Conservation (phyloP, 2,888 invertebrate species). For the Machimus atricapillus region DNA sequence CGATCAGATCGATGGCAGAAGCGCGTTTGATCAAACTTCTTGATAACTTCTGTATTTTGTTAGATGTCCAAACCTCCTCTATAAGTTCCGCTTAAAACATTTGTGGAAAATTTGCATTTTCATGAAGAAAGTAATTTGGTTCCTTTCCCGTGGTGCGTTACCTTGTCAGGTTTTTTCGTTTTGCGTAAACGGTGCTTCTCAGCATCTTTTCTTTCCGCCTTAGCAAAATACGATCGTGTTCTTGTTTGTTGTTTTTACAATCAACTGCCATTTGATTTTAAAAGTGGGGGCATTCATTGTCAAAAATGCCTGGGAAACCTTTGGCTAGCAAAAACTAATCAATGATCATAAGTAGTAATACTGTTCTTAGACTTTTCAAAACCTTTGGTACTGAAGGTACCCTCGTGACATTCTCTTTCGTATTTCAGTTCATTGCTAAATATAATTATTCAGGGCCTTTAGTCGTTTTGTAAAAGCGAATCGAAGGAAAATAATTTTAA, state of each 20-base stretch:
- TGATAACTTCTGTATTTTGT: not conserved
- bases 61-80: not conserved
- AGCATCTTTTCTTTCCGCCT: not conserved
- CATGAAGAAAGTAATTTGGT: not conserved
- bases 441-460: not conserved
- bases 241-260: not conserved
- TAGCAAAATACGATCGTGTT: not conserved
- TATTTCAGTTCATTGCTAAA: not conserved
- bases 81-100: not conserved
- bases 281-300: not conserved
- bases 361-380: not conserved
- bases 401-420: not conserved
- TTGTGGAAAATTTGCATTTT: not conserved
- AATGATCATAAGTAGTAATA: not conserved
- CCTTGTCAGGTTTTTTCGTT: not conserved
- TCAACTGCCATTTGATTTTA: not conserved
- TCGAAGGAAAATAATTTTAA: not conserved
- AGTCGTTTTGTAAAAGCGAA: not conserved
- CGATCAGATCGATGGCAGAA: not conserved
- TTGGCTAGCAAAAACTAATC: not conserved
- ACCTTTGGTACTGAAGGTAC: not conserved
- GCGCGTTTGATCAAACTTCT: not conserved
- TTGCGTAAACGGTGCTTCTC: not conserved
- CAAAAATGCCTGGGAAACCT: not conserved
- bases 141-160: not conserved